Percentiles rank a stretch among this genome's conserved stretches.
These are phyloP conservation scores for Dipodomys stephensi DNA, from an alignment of 2,113 vertebrate genomes.

Conservation along the genomic window DNA sequence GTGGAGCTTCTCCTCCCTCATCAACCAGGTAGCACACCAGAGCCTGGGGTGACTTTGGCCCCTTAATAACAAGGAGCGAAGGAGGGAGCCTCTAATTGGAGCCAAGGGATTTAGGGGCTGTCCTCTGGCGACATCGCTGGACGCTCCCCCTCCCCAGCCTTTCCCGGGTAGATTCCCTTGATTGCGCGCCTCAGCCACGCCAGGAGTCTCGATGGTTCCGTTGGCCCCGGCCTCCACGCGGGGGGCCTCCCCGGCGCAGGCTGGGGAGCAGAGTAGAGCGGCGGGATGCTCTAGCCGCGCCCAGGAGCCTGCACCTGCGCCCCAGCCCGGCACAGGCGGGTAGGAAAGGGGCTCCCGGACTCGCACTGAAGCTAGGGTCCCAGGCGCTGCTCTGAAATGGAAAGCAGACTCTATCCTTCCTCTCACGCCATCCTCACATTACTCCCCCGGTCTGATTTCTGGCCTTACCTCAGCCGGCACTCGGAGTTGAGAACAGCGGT, in stretches of 20 bases:
- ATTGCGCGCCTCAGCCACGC: background rate
- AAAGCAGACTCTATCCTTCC: background rate
- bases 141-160: conserved; percentile 5
- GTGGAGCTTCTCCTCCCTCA: background rate
- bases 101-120: background rate
- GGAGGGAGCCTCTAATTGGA: background rate
- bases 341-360: background rate
- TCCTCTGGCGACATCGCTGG: conserved; percentile 40
- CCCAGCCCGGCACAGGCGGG: background rate
- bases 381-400: background rate
- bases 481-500: conserved; percentile 44
- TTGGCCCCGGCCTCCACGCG: background rate
- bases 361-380: background rate
- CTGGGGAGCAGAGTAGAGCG: too few relatives aligned
- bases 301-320: background rate
- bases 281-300: background rate
- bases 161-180: conserved; percentile 34
- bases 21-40: background rate
- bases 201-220: conserved; percentile 46
- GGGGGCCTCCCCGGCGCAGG: conserved; percentile 6
- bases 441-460: background rate
- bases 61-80: background rate
- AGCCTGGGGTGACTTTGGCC: background rate
- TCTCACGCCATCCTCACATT: background rate
- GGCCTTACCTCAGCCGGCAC: conserved; percentile 66